Percentiles rank a stretch among this genome's conserved stretches.
Conservation (phyloP, 1,140 invertebrate genomes). For the Eurosta solidaginis region DNA sequence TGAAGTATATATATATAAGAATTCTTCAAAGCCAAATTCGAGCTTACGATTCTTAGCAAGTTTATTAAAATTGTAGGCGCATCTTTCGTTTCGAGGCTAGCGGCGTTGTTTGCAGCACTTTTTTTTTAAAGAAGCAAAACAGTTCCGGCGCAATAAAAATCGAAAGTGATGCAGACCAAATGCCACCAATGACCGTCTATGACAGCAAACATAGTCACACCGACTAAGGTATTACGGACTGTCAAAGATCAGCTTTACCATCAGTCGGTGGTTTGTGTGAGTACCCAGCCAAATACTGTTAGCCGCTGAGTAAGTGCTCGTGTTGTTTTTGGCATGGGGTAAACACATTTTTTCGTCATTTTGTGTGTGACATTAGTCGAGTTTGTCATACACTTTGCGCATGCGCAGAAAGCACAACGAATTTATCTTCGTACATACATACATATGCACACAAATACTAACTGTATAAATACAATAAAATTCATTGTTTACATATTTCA, state of each 20-base stretch:
- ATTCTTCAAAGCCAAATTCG: too few species aligned
- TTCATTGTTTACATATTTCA: conserved; percentile 1
- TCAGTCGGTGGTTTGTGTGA: neutral
- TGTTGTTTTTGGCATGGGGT: neutral
- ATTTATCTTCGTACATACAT: neutral
- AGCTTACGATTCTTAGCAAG: too few species aligned
- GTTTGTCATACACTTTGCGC: neutral
- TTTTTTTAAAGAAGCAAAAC: too few species aligned
- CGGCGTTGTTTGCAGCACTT: too few species aligned
- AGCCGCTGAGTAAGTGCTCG: neutral
- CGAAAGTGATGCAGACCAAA: conserved; percentile 18
- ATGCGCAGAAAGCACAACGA: neutral
- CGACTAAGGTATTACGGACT: neutral
- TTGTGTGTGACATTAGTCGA: neutral
- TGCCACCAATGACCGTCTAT: conserved; percentile 4
- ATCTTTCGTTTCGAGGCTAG: too few species aligned
- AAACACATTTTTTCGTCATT: neutral
- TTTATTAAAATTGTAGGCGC: too few species aligned
- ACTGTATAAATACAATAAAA: conserved; percentile 15
- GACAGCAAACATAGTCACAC: neutral
- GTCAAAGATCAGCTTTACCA: neutral
- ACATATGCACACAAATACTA: too few species aligned
- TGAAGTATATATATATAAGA: too few species aligned
- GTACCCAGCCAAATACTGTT: neutral
- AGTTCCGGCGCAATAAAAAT: neutral